Percentiles rank a stretch among this genome's conserved stretches.
These are phyloP conservation scores for Euglossa dilemma DNA, from an alignment of 1,140 invertebrate species.

Conservation along the genomic window DNA sequence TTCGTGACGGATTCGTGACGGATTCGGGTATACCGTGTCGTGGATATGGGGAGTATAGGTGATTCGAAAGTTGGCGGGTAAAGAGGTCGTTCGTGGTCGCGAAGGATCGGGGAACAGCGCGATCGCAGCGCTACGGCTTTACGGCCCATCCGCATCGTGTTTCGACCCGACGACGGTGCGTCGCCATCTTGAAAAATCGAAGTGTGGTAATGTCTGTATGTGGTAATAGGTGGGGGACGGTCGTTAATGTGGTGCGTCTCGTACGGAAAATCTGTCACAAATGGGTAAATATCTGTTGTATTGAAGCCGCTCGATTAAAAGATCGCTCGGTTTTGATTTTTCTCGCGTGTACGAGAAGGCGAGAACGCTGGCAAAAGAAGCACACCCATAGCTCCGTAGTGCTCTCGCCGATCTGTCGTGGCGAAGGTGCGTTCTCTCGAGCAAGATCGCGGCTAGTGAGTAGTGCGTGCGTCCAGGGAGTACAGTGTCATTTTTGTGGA, in stretches of 20 bases:
- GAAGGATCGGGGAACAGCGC: background rate
- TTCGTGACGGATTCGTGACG: background rate
- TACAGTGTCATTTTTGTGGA: conserved; percentile 31
- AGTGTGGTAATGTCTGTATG: conserved; percentile 77
- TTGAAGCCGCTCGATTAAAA: conserved; percentile 39
- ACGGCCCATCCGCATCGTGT: conserved; percentile 49
- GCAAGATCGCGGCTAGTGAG: conserved; percentile 46
- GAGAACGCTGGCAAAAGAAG: conserved; percentile 26
- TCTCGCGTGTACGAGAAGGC: conserved; percentile 13
- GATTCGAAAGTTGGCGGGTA: conserved; percentile 28
- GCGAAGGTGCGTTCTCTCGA: conserved; percentile 57
- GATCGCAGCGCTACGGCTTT: conserved; percentile 49
- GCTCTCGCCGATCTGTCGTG: conserved; percentile 59
- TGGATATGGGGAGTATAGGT: background rate
- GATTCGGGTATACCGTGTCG: background rate
- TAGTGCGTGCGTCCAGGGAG: conserved; percentile 35
- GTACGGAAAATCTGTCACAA: conserved; percentile 77
- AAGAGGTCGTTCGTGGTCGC: background rate
- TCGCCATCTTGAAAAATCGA: conserved; percentile 79
- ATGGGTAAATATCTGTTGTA: conserved; percentile 78
- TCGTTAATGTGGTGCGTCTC: conserved; percentile 78
- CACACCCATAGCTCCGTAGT: conserved; percentile 54
- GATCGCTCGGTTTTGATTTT: conserved; percentile 12
- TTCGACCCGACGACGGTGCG: conserved; percentile 56
- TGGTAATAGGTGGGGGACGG: conserved; percentile 77